These are phyloP conservation scores for Dastarcus helophoroides DNA, from an alignment of 2,888 invertebrate genomes.

Conservation along the genomic window DNA sequence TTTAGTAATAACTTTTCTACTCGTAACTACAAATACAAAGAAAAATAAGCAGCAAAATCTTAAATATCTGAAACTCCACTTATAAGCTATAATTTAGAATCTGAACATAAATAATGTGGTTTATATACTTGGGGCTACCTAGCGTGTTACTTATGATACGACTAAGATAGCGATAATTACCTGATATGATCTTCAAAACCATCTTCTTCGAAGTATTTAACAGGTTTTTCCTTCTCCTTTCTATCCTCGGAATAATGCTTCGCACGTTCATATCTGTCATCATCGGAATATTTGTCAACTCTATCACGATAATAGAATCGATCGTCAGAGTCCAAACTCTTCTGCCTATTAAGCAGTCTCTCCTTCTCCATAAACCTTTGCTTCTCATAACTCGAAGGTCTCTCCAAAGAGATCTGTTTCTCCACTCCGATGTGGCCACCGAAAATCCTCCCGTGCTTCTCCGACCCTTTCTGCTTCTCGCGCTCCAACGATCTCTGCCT, in stretches of 20 bases:
- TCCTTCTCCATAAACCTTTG: slow-evolving; percentile 17
- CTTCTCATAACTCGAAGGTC: slow-evolving; percentile 4
- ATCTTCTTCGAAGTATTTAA: slow-evolving; percentile 29
- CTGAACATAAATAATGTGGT: too few relatives aligned
- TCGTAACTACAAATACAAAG: too few relatives aligned
- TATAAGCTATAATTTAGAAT: too few relatives aligned
- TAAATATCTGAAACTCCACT: too few relatives aligned
- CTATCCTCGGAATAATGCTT: slow-evolving; percentile 13
- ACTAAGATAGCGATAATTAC: too few relatives aligned
- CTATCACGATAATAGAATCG: slow-evolving; percentile 13
- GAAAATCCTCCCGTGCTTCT: slow-evolving; percentile 4
- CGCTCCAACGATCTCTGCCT: slow-evolving; percentile 23
- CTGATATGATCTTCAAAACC: slow-evolving; percentile 30
- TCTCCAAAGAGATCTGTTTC: slow-evolving; percentile 6
- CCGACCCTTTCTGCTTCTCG: slow-evolving; percentile 9
- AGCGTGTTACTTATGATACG: too few relatives aligned
- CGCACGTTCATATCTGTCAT: slow-evolving; percentile 9
- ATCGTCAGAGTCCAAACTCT: slow-evolving; percentile 14
- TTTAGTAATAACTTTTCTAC: too few relatives aligned
- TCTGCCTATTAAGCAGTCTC: slow-evolving; percentile 5
- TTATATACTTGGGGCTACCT: too few relatives aligned
- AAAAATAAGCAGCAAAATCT: too few relatives aligned
- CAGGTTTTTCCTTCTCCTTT: slow-evolving; percentile 19
- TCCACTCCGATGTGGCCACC: slow-evolving; percentile 2
- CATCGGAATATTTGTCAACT: slow-evolving; percentile 17